Conservation (phyloP, 1,140 invertebrate genomes). For the Teleogryllus occipitalis region DNA sequence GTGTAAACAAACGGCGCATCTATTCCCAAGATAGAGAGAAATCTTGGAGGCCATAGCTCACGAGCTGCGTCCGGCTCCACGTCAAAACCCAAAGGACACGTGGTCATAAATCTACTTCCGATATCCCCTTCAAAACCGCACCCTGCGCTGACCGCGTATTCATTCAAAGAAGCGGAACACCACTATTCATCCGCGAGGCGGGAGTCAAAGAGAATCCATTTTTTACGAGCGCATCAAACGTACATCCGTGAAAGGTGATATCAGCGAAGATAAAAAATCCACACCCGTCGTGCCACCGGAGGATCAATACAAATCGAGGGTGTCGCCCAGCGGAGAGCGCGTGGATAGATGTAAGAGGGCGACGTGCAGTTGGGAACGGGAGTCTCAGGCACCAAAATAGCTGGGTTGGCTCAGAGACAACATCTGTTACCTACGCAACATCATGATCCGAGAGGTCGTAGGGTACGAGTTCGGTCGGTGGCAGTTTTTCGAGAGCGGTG, state of each 20-base stretch:
- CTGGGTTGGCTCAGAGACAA: too few species aligned
- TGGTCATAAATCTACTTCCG: neutral
- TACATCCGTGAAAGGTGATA: conserved; percentile 4
- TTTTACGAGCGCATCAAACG: neutral
- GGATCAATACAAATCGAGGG: conserved; percentile 3
- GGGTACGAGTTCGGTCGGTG: too few species aligned
- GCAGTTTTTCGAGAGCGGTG: too few species aligned
- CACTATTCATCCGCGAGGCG: neutral
- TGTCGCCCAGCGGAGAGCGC: too few species aligned
- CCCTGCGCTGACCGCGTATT: neutral
- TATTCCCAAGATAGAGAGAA: too few species aligned
- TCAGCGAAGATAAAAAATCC: neutral
- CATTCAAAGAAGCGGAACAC: neutral
- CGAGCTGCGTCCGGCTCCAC: too few species aligned
- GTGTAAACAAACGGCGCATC: too few species aligned
- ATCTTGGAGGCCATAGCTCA: neutral
- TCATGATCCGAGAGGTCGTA: too few species aligned
- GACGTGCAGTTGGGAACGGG: too few species aligned
- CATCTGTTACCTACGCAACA: too few species aligned
- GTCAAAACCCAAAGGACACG: neutral
- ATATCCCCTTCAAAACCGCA: neutral
- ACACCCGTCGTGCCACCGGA: neutral
- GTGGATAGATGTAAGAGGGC: too few species aligned
- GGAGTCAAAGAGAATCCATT: neutral
- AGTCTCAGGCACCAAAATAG: too few species aligned